Percentiles rank a stretch among this genome's conserved stretches.
phyloP scores from a whole-genome alignment of 1,140 invertebrate species.

The Zaprionus tsacasi region DNA sequence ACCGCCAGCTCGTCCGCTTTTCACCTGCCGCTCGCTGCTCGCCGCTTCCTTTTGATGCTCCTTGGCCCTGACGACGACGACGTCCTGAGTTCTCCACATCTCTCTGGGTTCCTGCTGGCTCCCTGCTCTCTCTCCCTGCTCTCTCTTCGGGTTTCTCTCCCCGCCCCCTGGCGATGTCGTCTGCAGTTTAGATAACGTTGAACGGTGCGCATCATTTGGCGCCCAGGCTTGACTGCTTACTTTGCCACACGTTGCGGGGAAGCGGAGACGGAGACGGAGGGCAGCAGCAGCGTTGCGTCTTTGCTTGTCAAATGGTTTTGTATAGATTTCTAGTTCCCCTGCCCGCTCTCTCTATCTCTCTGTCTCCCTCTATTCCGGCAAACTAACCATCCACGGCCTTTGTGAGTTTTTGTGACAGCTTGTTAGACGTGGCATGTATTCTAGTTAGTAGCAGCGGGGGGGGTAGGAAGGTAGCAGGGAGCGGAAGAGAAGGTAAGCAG shows the following conservation, averaged over 20 bases:
- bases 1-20: conserved; percentile 37
- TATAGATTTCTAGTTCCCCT: conserved; percentile 62
- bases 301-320: conserved; percentile 76
- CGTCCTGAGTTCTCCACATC: no score
- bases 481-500: conserved; percentile 2
- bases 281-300: conserved; percentile 44
- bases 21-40: conserved; percentile 12
- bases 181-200: conserved; percentile 79
- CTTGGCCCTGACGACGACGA: conserved; percentile 22
- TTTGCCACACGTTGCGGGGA: conserved; percentile 52
- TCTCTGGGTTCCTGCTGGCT: no score
- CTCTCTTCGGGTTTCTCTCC: no score
- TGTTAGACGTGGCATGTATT: conserved; percentile 72
- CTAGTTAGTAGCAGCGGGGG: conserved; percentile 27
- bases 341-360: background rate
- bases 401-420: conserved; percentile 73
- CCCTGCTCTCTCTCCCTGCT: no score
- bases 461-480: background rate
- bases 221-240: conserved; percentile 71
- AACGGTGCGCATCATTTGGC: conserved; percentile 75
- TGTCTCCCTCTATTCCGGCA: background rate
- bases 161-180: conserved; percentile 22
- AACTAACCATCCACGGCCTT: conserved; percentile 42
- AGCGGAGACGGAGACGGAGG: background rate
- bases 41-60: conserved; percentile 32